Percentiles rank a stretch among this genome's conserved stretches.
These are phyloP conservation scores for Athalia cordata DNA, from an alignment of 2,888 invertebrate species.

Conservation along the genomic window DNA sequence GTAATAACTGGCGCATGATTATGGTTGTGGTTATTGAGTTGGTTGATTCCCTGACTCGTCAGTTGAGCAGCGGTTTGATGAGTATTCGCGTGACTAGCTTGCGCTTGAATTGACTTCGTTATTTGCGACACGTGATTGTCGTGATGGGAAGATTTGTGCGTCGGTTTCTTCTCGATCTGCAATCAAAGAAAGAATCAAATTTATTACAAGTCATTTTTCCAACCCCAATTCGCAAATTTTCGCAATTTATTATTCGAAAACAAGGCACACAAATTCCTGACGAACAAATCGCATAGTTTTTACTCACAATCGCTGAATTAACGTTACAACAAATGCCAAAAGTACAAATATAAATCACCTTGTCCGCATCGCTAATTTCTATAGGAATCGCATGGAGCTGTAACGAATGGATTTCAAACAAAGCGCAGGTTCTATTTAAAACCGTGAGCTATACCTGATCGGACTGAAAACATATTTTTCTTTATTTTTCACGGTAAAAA, in stretches of 20 bases:
- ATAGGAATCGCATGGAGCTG: background rate
- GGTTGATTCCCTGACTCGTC: slow-evolving; percentile 60
- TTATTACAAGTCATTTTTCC: background rate
- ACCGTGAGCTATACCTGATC: slow-evolving; percentile 1
- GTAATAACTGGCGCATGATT: slow-evolving; percentile 54
- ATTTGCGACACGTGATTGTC: slow-evolving; percentile 71
- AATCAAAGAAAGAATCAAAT: slow-evolving; percentile 25
- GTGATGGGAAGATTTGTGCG: slow-evolving; percentile 66
- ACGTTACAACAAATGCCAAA: background rate
- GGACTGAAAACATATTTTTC: slow-evolving; percentile 18
- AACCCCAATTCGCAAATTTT: background rate
- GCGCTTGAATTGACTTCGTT: slow-evolving; percentile 70
- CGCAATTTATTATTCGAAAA: background rate
- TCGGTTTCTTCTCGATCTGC: slow-evolving; percentile 70
- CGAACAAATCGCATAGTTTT: background rate
- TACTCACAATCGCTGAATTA: background rate
- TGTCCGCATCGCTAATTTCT: background rate
- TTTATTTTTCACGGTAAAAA: background rate
- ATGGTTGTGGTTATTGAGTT: slow-evolving; percentile 57
- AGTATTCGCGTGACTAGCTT: slow-evolving; percentile 63
- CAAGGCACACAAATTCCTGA: background rate
- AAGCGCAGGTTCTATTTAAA: slow-evolving; percentile 10
- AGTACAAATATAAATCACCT: background rate
- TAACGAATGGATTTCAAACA: slow-evolving; percentile 2
- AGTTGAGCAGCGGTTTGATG: slow-evolving; percentile 52